Base-by-base conservation (phyloP, 2,113 vertebrate species). In the Tychaedon coryphoeus region DNA sequence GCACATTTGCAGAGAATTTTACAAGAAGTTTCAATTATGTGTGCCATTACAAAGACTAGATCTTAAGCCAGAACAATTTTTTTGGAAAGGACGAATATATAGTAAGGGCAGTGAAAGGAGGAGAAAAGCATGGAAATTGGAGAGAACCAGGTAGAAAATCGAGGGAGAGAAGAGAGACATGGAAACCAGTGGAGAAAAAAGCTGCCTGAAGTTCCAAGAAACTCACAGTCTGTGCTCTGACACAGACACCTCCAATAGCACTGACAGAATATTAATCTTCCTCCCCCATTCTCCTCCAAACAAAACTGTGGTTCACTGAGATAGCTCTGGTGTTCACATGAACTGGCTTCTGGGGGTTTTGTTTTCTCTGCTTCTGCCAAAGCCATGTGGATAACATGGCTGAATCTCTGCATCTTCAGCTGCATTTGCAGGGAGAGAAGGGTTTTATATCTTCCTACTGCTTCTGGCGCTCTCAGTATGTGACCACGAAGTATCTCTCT, bases 321-420 rank as follows among this genome's bases (percentile, higher is more conserved):
- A 90, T 69, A 96, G 62, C 47, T 86, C 66, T 86, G 77, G 62
- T 0, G 0, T 60, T 85, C 77, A 58, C 31, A 89, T 50, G 16
- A 92, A 80, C 54, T 57, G 58, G 43, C 53, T 95, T 85, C 84
- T 94, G 65, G 45, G 64, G 42, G 45, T 69, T 91, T 93, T 94
- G 24, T 75, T 88, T 89, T 78, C 73, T 60, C 40, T 76, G 11
- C 13, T 73, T 72, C 62, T 88, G 82, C 75, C 82, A 88, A 96
- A 94, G 45, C 64, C 54, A 86, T 24, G 67, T n/a, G 72, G 75
- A 90, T 90, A 86, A 86, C 47, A 43, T 17, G 64, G 64, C 86
- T 66, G 54, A 92, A 86, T 54, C 45, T 88, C 74, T 50, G 23
- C 58, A 88, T 90, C 78, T 90, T 82, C 36, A 95, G 75, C 51